A percentile compares a stretch with the other conserved stretches of the same genome.
phyloP scores from a whole-genome alignment of 2,888 invertebrate species.

The Drosophila percnosoma region DNA sequence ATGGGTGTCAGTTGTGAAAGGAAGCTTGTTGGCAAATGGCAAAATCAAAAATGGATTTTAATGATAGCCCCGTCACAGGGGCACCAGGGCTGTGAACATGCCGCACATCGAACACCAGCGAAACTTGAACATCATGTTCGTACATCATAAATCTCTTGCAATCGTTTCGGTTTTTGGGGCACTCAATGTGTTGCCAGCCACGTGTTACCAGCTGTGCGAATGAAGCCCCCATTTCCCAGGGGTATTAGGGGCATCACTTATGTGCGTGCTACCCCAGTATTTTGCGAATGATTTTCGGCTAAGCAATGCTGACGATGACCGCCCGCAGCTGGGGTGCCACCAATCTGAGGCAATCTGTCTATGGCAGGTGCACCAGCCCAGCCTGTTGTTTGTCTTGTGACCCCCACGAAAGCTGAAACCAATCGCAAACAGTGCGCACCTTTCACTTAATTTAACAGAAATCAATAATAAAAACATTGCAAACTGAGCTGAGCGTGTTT shows the following conservation, averaged over 20 bases:
- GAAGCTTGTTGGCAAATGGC: conserved; percentile 39
- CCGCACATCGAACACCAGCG: conserved; percentile 11
- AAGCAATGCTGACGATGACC: conserved; percentile 34
- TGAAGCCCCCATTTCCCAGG: conserved; percentile 28
- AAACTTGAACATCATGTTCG: conserved; percentile 64
- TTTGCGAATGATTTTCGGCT: conserved; percentile 40
- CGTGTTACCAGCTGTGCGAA: conserved; percentile 50
- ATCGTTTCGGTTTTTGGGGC: conserved; percentile 48
- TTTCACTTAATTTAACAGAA: conserved; percentile 70
- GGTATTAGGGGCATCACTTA: conserved; percentile 46
- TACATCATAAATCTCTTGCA: conserved; percentile 69
- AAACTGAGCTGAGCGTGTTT: conserved; percentile 19
- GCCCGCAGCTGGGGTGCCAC: conserved; percentile 29
- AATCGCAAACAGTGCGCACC: conserved; percentile 50
- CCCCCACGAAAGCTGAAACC: conserved; percentile 34
- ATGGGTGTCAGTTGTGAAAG: conserved; percentile 57
- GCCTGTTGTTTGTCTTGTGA: conserved; percentile 8
- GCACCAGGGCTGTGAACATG: background rate
- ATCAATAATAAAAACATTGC: conserved; percentile 44
- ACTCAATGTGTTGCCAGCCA: conserved; percentile 67
- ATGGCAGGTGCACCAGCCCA: conserved; percentile 22
- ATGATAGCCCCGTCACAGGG: conserved; percentile 49
- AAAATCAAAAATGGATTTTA: conserved; percentile 68
- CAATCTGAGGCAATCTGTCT: background rate
- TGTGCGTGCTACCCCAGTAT: conserved; percentile 15